Evolutionary conservation across 2,888 invertebrate genomes (phyloP).

Genomic region (Druceiella hillmani): DNA sequence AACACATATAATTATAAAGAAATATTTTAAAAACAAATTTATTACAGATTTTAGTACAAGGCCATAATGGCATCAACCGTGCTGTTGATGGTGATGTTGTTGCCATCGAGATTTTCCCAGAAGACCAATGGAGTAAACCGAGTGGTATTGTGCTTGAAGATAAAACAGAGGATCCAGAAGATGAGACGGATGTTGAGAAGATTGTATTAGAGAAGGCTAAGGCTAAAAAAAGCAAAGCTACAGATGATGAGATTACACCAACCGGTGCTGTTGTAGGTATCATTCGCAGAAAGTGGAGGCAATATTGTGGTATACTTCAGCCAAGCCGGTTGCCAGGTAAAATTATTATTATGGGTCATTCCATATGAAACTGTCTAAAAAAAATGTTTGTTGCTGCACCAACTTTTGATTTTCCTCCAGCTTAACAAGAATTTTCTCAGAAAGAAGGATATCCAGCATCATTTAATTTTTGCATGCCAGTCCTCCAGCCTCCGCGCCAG

Average conservation of each 20-base stretch:
- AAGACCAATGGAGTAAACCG: constrained; percentile 86
- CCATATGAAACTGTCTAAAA: no score
- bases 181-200: constrained; percentile 58
- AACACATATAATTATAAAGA: no score
- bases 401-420: no score
- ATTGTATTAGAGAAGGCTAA: constrained; percentile 34
- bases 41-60: constrained; percentile 74
- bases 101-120: constrained; percentile 82
- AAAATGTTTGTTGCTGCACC: no score
- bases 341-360: constrained; percentile 13
- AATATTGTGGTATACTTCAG: constrained; percentile 94
- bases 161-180: constrained; percentile 66
- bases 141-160: constrained; percentile 80
- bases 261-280: constrained; percentile 79
- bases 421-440: no score
- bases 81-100: constrained; percentile 94
- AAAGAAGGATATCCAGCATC: no score
- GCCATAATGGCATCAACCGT: constrained; percentile 80
- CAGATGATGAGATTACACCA: constrained; percentile 42
- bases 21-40: no score
- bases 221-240: constrained; percentile 26
- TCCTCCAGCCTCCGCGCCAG: no score
- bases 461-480: no score
- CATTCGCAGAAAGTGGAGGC: constrained; percentile 92
- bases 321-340: constrained; percentile 65